Percentiles rank a stretch among this genome's conserved stretches.
Conservation (phyloP, 2,888 invertebrate species). For the Cheiracanthium punctorium region DNA sequence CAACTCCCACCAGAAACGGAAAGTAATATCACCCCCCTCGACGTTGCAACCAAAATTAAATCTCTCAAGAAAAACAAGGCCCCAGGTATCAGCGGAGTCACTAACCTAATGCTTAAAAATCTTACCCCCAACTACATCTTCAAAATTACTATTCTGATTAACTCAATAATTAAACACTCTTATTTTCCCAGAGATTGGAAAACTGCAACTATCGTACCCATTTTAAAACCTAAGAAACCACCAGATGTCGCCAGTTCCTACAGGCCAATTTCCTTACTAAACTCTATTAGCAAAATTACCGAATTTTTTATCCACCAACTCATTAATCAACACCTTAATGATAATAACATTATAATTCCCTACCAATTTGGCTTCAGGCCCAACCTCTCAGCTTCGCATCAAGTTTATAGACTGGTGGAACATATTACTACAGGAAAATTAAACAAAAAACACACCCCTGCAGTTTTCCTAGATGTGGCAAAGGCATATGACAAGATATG, state of each 20-base stretch:
- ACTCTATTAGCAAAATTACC: neutral
- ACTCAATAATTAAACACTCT: neutral
- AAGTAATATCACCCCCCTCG: too few species aligned
- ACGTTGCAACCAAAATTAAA: too few species aligned
- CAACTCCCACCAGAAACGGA: too few species aligned
- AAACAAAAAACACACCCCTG: neutral
- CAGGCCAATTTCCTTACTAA: neutral
- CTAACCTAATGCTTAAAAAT: neutral
- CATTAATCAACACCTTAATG: neutral
- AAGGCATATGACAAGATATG: neutral
- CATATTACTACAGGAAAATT: neutral
- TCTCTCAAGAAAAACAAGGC: neutral
- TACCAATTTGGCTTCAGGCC: neutral
- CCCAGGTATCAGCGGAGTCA: neutral
- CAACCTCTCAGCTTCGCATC: neutral
- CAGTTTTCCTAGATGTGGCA: neutral
- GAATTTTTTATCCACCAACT: neutral
- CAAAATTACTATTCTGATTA: neutral
- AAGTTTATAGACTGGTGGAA: neutral
- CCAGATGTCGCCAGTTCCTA: neutral
- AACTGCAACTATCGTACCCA: neutral
- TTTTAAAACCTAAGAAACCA: neutral
- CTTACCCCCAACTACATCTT: neutral
- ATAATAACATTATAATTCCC: neutral
- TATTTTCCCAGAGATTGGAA: neutral